These are phyloP conservation scores for Leptopilina drosophilae DNA, from an alignment of 2,888 invertebrate species.

Conservation along the genomic window DNA sequence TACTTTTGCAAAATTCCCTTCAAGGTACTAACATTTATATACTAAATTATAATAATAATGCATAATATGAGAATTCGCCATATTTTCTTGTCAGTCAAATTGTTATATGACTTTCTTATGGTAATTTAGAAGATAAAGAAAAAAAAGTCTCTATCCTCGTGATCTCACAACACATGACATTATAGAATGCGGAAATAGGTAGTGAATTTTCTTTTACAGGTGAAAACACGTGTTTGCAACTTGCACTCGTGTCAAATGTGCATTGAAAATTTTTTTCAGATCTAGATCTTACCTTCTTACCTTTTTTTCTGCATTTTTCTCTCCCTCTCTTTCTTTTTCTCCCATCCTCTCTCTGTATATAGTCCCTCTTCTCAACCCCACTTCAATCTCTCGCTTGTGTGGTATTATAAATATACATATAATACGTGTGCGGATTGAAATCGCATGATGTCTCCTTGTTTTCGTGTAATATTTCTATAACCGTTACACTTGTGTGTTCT, in stretches of 20 bases:
- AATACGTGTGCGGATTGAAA: constrained; percentile 43
- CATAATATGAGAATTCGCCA: not conserved
- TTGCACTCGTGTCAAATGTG: constrained; percentile 42
- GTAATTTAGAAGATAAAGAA: not conserved
- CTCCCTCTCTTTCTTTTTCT: not conserved
- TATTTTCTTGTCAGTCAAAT: constrained; percentile 2
- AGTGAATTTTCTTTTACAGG: constrained; percentile 58
- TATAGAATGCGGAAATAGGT: constrained; percentile 61
- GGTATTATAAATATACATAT: constrained; percentile 2
- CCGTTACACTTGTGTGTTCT: constrained; percentile 53
- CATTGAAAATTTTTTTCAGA: constrained; percentile 34
- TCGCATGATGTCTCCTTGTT: constrained; percentile 52
- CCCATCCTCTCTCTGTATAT: not conserved
- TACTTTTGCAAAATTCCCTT: too few species aligned
- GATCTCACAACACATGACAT: constrained; percentile 22
- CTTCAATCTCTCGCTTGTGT: constrained; percentile 44
- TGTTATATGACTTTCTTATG: constrained; percentile 23
- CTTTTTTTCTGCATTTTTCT: constrained; percentile 42
- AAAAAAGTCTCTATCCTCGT: constrained; percentile 14
- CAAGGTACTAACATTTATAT: not conserved
- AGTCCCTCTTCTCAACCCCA: not conserved
- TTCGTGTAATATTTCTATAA: constrained; percentile 54
- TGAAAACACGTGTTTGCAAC: constrained; percentile 54
- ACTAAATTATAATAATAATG: not conserved
- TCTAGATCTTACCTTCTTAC: constrained; percentile 27